Evolutionary conservation across 2,888 invertebrate species (phyloP), one percentile per base, ranked within the genome.

Genomic region (Cheiracanthium punctorium): DNA sequence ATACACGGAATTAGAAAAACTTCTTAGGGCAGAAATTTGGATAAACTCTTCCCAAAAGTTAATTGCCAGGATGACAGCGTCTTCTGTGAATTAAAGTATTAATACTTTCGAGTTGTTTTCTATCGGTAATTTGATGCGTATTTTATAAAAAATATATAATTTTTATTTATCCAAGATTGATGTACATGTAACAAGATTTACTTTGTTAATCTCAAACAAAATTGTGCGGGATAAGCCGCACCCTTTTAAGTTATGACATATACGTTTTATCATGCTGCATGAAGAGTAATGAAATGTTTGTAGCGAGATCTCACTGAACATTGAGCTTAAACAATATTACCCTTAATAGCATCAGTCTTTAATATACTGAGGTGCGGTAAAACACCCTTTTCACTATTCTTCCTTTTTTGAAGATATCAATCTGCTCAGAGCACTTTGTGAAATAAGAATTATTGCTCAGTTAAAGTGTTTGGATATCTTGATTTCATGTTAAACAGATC

Each of bases 131-230:
- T 17, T 58, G 8, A 58, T 58, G 24, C 12, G 4, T 12, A 58
- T 24, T 7, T 58, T 20, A 58, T 7, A 24, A 58, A 24, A 58
- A 58, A 58, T 24, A 58, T 10, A n/a, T n/a, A n/a, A 17, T 48
- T 48, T 7, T 14, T 48, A 58, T 58, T 58, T 58, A 58, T 58
- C 17, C 58, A 58, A 58, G 58, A 58, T 58, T 58, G 24, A 58
- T 58, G 58, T 24, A 5, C 58, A 17, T 24, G 58, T 58, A 58
- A 58, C 58, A 58, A 58, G 58, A 58, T 58, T 58, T 58, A 58
- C 58, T 58, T 58, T 24, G 58, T 58, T 58, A 58, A 58, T 58
- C 58, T 58, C 4, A 58, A 58, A 5, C 58, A 58, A 58, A 58
- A 58, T 58, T 58, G 58, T 24, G 7, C 12, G 4, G 4, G 58